phyloP scores from a whole-genome alignment of 2,888 invertebrate species.

The Troides oblongomaculatus region DNA sequence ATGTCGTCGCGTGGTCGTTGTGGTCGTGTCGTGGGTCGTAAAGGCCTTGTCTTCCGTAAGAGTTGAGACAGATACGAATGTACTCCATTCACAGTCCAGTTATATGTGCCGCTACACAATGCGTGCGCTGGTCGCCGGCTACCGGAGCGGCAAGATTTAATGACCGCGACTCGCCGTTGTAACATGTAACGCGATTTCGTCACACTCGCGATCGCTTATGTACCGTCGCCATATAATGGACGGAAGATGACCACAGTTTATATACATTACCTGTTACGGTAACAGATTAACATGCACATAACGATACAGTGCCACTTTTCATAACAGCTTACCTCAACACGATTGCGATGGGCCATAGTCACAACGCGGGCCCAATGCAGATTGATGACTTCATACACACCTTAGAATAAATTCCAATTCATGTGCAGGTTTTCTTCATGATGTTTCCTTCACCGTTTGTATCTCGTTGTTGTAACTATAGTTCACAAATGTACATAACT shows the following conservation, averaged over 20 bases:
- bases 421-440: no score
- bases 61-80: constrained; percentile 75
- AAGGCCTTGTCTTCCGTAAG: constrained; percentile 45
- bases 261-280: no score
- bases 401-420: no score
- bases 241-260: constrained; percentile 20
- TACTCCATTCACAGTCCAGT: constrained; percentile 74
- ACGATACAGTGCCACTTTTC: no score
- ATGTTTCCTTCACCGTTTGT: no score
- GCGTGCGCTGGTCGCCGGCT: constrained; percentile 59
- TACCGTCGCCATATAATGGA: constrained; percentile 28
- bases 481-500: no score
- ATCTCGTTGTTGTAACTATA: no score
- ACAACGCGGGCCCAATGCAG: no score
- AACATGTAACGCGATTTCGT: constrained; percentile 62
- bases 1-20: neutral
- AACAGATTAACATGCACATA: no score
- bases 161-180: constrained; percentile 67
- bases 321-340: no score
- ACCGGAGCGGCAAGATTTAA: constrained; percentile 79
- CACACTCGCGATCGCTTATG: constrained; percentile 42
- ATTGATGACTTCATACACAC: no score
- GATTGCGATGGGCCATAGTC: no score
- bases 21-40: constrained; percentile 32
- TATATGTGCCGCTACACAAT: constrained; percentile 74